Evolutionary conservation across 2,797 vertebrate genomes (phyloP), one percentile per base, ranked within the genome.

Genomic region (Protosalanx chinensis): DNA sequence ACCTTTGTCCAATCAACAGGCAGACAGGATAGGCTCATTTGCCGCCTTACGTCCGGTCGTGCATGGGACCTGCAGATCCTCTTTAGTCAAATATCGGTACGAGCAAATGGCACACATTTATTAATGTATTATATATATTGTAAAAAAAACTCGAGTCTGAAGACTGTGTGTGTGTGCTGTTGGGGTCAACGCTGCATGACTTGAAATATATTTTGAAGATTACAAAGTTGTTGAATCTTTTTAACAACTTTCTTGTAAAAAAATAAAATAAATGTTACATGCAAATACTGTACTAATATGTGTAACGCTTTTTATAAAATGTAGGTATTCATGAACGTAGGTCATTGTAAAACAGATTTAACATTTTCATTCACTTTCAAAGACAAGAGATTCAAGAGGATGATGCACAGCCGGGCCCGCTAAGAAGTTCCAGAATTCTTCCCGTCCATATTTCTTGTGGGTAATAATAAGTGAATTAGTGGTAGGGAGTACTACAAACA

Each of bases 391-490:
- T 80, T 75, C 71, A 63, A 63, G 82, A 81, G 72, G 64, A 74
- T 76, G 76, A 73, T n/a, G 51, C 78, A 74, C 85, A 76, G 72
- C 80, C 68, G 53, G 49, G 23, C 6, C 2, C 1, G 4, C 20
- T 13, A 64, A 53, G 59, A 69, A 16, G 63, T 20, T 23, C 74
- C 18, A 6, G 74, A 41, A 66, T 82, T 87, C 85, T 85, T 80
- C 68, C 58, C 18, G 35, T 70, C 76, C 73, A 85, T 91, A 89
- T 89, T 87, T 92, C 87, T 86, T 77, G 71, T 29, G 74, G 78
- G 79, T 84, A 92, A 92, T 92, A 92, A 89, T 85, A 90, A 87
- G 87, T 90, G 86, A 92, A 91, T 92, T 89, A 90, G 86, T 87
- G 76, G 82, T 72, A 58, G 89, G 89, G 90, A 91, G 88, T 87